phyloP scores from a whole-genome alignment of 2,797 vertebrate genomes.

The Lacerta viridis region DNA sequence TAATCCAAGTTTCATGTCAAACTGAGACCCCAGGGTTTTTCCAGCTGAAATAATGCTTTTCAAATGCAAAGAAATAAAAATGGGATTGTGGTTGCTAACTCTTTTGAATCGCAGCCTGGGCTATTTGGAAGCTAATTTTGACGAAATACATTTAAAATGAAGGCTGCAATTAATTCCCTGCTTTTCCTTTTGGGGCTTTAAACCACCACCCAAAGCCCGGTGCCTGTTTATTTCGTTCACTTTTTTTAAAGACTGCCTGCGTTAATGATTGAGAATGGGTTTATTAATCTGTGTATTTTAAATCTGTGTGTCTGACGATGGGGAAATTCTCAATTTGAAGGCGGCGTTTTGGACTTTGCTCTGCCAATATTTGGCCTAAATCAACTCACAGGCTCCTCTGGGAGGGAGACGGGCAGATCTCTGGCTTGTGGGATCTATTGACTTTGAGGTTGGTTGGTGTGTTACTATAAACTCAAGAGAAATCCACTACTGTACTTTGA shows the following conservation, averaged over 20 bases:
- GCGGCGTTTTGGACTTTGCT: not conserved
- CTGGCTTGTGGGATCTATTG: not conserved
- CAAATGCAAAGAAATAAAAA: not conserved
- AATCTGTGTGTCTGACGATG: not conserved
- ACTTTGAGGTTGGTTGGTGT: too few relatives aligned
- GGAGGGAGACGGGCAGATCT: not conserved
- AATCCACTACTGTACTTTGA: too few relatives aligned
- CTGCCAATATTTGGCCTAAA: not conserved
- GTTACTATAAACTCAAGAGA: too few relatives aligned
- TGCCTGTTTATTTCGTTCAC: not conserved
- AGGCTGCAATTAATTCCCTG: too few relatives aligned
- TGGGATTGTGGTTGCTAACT: not conserved
- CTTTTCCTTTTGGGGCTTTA: too few relatives aligned
- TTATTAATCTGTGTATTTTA: not conserved
- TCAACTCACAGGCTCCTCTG: not conserved
- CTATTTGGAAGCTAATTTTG: not conserved
- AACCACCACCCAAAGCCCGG: too few relatives aligned
- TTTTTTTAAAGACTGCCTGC: too few relatives aligned
- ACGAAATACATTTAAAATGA: not conserved
- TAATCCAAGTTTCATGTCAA: not conserved
- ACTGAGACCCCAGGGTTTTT: not conserved
- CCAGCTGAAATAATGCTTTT: not conserved
- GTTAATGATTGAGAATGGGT: not conserved
- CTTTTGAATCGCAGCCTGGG: not conserved
- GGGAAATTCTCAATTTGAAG: too few relatives aligned